Evolutionary conservation across 2,113 vertebrate genomes (phyloP).

Genomic region (Telmatochromis brichardi): DNA sequence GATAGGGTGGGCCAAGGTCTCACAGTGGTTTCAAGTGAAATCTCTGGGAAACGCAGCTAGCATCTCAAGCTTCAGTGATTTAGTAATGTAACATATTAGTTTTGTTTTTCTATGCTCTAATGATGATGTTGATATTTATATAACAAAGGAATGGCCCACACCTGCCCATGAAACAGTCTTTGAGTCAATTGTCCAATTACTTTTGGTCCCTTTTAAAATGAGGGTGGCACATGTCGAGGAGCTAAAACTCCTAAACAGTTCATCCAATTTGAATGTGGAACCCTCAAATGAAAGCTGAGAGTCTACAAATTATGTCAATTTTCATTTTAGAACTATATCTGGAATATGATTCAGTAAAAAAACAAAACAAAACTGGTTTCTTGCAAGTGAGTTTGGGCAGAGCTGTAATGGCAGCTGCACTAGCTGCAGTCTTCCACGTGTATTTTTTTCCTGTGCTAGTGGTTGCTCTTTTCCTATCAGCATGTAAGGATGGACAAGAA

Average conservation of each 20-base stretch:
- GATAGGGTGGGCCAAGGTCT: neutral
- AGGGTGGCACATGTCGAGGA: neutral
- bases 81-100: neutral
- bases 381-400: neutral
- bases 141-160: neutral
- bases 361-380: neutral
- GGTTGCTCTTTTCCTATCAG: neutral
- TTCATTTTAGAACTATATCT: neutral
- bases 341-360: neutral
- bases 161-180: neutral
- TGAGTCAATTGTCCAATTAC: neutral
- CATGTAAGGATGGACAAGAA: neutral
- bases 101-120: neutral
- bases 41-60: neutral
- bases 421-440: neutral
- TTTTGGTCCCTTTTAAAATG: neutral
- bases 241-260: neutral
- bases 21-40: neutral
- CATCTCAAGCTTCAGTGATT: neutral
- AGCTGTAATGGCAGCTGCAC: neutral
- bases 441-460: neutral
- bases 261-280: neutral
- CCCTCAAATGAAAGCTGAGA: neutral
- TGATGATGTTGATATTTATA: neutral
- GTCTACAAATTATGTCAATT: neutral